These are phyloP conservation scores for Lepidochrysops patricia DNA, from an alignment of 2,888 invertebrate species.

Conservation along the genomic window DNA sequence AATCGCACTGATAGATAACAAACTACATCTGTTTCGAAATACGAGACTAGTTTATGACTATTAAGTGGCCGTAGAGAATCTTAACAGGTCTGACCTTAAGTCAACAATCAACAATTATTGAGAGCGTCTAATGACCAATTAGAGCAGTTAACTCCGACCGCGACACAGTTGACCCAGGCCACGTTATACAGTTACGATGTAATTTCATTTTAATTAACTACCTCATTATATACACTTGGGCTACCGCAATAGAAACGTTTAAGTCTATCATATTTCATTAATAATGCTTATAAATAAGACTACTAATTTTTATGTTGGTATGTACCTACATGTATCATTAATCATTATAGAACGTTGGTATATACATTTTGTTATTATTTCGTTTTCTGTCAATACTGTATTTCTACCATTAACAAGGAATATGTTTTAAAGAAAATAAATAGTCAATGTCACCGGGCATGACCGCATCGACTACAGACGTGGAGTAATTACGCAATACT, in stretches of 20 bases:
- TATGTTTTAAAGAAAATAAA: too few species aligned
- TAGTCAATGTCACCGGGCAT: too few species aligned
- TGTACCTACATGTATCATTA: too few species aligned
- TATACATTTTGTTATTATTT: too few species aligned
- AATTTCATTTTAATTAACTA: constrained; percentile 3
- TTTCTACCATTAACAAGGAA: too few species aligned
- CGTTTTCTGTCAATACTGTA: too few species aligned
- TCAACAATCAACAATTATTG: constrained; percentile 64
- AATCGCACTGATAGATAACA: too few species aligned
- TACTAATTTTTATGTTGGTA: too few species aligned
- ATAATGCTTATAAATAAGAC: neutral
- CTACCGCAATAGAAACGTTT: neutral
- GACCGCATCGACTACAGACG: too few species aligned
- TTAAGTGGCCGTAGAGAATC: neutral
- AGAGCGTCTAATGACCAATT: constrained; percentile 60
- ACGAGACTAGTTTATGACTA: neutral
- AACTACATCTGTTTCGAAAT: too few species aligned
- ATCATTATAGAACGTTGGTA: too few species aligned
- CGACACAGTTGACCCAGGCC: constrained; percentile 34
- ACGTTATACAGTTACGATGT: neutral
- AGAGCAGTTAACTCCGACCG: constrained; percentile 57
- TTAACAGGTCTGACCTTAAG: constrained; percentile 33
- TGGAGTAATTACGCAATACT: too few species aligned
- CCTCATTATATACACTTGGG: neutral
- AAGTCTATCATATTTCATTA: neutral